Base-by-base conservation (phyloP, 2,113 vertebrate genomes). In the Malaclemys terrapin region DNA sequence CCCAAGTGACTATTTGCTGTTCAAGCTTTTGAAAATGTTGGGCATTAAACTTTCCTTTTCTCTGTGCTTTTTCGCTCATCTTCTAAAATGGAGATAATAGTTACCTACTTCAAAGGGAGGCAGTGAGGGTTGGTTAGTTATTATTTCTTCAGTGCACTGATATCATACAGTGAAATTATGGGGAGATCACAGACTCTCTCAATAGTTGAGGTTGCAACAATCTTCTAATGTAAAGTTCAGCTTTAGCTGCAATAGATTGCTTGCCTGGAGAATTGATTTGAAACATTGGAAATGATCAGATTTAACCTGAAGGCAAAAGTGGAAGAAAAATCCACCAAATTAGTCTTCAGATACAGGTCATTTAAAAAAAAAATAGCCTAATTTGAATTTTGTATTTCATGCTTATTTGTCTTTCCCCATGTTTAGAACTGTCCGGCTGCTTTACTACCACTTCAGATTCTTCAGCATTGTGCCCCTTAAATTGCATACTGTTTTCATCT, bases 201-300 rank as follows among this genome's bases (percentile, higher is more conserved):
- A 82, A 11, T 31, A 16, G 72, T 35, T 1, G 2, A 47, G 5
- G 4, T 83, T 87, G 62, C 24, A 87, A 88, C 27, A 24, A 24
- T 80, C 5, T 82, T 10, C 57, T 47, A 59, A 54, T 81, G 75
- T 75, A n/a, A 42, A 94, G 87, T 7, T 35, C 29, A 16, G 83
- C 11, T 31, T 92, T 90, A 42, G 17, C 13, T 85, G 10, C 91
- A 89, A 22, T 1, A 27, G 3, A 17, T 0, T 10, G 49, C 16
- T 69, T 56, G 3, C 62, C 69, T 95, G 85, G 27, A 35, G 75
- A 82, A 53, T 29, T 54, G 8, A 52, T 95, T 59, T 89, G 19
- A 0, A 4, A 82, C n/a, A 56, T 80, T 91, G 45, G 83, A 94
- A 87, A 87, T 49, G 1, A 38, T 12, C 0, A 0, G 12, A 42